A percentile compares a stretch with the other conserved stretches of the same genome.
Conservation (phyloP, 2,888 invertebrate species). For the Torymus aiolomorphi region DNA sequence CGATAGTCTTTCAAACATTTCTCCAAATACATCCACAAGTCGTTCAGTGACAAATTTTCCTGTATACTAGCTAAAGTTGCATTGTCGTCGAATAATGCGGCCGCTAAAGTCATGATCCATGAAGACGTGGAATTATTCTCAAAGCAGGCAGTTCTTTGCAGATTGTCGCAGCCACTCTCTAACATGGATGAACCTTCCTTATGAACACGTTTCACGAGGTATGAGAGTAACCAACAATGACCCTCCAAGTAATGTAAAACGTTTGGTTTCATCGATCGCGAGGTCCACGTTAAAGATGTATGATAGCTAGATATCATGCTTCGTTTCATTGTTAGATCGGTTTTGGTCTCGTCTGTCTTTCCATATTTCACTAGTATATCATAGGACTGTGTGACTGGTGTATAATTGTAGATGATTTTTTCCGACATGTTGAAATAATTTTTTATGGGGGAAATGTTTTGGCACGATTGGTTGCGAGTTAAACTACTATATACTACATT, state of each 20-base stretch:
- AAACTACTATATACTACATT: constrained; percentile 31
- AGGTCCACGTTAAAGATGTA: constrained; percentile 63
- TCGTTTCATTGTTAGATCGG: constrained; percentile 12
- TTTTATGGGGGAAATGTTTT: constrained; percentile 49
- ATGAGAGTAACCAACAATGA: constrained; percentile 83
- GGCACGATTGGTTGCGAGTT: constrained; percentile 27
- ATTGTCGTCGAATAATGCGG: constrained; percentile 78
- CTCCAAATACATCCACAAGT: constrained; percentile 78
- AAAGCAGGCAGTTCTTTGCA: constrained; percentile 78
- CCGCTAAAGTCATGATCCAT: constrained; percentile 75
- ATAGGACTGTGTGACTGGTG: constrained; percentile 59
- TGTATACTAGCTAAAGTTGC: constrained; percentile 80
- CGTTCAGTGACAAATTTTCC: constrained; percentile 77
- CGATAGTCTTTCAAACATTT: constrained; percentile 75
- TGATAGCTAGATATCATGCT: constrained; percentile 37
- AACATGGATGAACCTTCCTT: constrained; percentile 77
- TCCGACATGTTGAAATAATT: constrained; percentile 57
- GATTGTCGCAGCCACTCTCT: constrained; percentile 78
- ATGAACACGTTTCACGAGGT: constrained; percentile 82
- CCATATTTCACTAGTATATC: constrained; percentile 64
- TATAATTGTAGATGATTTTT: constrained; percentile 52
- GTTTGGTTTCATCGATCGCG: constrained; percentile 74
- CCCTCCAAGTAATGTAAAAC: constrained; percentile 81
- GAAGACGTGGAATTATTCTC: constrained; percentile 80
- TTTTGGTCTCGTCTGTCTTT: not conserved